phyloP scores from a whole-genome alignment of 2,797 vertebrate genomes.

The Chelidonichthys spinosus region DNA sequence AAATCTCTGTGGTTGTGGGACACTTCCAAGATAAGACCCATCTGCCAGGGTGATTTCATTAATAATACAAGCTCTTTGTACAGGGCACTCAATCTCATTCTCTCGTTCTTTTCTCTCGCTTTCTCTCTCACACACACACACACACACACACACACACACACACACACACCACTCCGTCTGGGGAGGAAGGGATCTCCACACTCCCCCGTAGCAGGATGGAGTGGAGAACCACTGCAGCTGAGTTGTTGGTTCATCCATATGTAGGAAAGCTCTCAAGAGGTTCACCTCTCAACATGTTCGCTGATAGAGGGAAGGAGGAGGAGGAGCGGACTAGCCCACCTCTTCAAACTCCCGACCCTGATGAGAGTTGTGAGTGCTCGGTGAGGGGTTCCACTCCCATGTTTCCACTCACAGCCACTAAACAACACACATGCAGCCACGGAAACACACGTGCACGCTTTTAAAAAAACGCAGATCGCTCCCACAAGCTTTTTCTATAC shows the following conservation, averaged over 20 bases:
- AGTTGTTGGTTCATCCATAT: slow-evolving; percentile 66
- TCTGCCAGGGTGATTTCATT: slow-evolving; percentile 81
- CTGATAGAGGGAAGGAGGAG: slow-evolving; percentile 47
- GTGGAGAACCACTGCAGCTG: slow-evolving; percentile 62
- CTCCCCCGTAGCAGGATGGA: slow-evolving; percentile 56
- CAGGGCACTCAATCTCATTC: slow-evolving; percentile 71
- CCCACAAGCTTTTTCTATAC: slow-evolving; percentile 37
- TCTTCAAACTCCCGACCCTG: slow-evolving; percentile 60
- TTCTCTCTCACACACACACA: slow-evolving; percentile 22
- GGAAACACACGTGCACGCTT: slow-evolving; percentile 28
- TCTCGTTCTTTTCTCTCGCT: slow-evolving; percentile 44
- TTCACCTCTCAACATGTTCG: slow-evolving; percentile 71
- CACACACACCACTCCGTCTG: slow-evolving; percentile 19
- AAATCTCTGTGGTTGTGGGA: slow-evolving; percentile 76
- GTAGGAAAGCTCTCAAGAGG: slow-evolving; percentile 70
- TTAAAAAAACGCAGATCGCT: slow-evolving; percentile 28
- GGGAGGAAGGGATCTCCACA: slow-evolving; percentile 52
- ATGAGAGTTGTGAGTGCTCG: slow-evolving; percentile 68
- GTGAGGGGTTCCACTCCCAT: slow-evolving; percentile 55
- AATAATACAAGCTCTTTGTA: slow-evolving; percentile 85
- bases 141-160: slow-evolving; percentile 38
- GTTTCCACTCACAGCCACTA: slow-evolving; percentile 55
- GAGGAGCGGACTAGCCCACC: slow-evolving; percentile 52
- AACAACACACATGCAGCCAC: slow-evolving; percentile 43
- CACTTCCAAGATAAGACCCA: slow-evolving; percentile 81